Base-by-base conservation (phyloP, 2,888 invertebrate species). In the Oxyteleia sp. region DNA sequence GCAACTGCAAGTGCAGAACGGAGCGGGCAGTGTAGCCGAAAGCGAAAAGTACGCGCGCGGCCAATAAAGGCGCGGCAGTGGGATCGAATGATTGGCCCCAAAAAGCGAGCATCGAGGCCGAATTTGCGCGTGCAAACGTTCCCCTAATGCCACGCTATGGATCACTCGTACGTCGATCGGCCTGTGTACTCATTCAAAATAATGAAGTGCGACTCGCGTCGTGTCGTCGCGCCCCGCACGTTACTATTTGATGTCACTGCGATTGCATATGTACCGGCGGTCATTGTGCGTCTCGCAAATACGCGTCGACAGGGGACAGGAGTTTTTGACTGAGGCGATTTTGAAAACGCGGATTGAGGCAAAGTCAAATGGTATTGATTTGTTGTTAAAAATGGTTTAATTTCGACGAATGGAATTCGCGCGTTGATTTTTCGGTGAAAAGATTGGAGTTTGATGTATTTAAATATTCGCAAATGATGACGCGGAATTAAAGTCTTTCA, bases 161-260 rank as follows among this genome's bases (percentile, higher is more conserved):
- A 41, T 66, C 72, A 20, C 64, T 18, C 68, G 53, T 32, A 51
- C 51, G 45, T 47, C 47, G 47, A 69, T 82, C 57, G 38, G 11
- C 20, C 35, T 41, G 64, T 72, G 57, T 64, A 68, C 23, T 72
- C 84, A 75, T 85, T 71, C 78, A 86, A 88, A 90, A 87, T 89
- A 90, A 89, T 89, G 85, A 90, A 89, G 86, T 75, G 87, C 82
- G 81, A 86, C 82, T 86, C 74, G 84, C 72, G 84, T 85, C 85
- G 85, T 75, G 66, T 72, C 82, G 82, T 59, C 79, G 55, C 76
- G 78, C 78, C 80, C 86, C 83, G 88, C 86, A 87, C 85, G 86
- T 87, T 88, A 90, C 90, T 90, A 90, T 91, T 91, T 90, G 86
- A 88, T 89, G 88, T 84, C 85, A 82, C 79, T 85, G 82, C 88